Base-by-base conservation (phyloP, 2,888 invertebrate genomes). In the Lissonota sp. region DNA sequence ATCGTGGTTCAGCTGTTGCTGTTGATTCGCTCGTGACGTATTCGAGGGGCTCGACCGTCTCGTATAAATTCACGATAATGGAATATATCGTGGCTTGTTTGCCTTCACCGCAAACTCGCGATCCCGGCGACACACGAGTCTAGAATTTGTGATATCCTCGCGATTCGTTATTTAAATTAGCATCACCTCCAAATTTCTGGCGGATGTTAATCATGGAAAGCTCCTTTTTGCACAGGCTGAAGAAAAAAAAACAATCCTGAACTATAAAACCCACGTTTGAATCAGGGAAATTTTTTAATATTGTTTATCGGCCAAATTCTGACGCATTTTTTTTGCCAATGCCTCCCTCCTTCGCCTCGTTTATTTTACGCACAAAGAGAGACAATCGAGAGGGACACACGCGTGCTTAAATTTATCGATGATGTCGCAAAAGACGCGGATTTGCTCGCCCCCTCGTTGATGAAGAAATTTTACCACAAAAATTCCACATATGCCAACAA, bases 1-100 rank as follows among this genome's bases (percentile, higher is more conserved):
- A 40, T n/a, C 69, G 60, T 37, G 4, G 10, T 40, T 37, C 67
- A 26, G 73, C 10, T 57, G 37, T 37, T 5, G 60, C 58, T 64
- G 80, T 80, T 76, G 55, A 71, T 62, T 73, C 10, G n/a, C n/a
- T 73, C 44, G 66, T 81, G 81, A 81, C 81, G 81, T 78, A 81
- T 60, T 8, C 14, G 66, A 74, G 74, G 81, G 81, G 81, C 81
- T 81, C 81, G 81, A 81, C 81, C 74, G 70, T 26, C 80, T 44
- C 70, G 70, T 42, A 69, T 42, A 73, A 66, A 5, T n/a, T n/a
- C 42, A n/a, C 64, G 80, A 77, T 77, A 73, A 72, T 77, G 77
- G 77, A 55, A 51, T 63, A 51, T 63, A 72, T 73, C 69, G 80
- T 51, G 42, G 12, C 80, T 60, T 14, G 72, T 73, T 80, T 16